phyloP scores from a whole-genome alignment of 2,888 invertebrate species.

The Drosophila incognita region DNA sequence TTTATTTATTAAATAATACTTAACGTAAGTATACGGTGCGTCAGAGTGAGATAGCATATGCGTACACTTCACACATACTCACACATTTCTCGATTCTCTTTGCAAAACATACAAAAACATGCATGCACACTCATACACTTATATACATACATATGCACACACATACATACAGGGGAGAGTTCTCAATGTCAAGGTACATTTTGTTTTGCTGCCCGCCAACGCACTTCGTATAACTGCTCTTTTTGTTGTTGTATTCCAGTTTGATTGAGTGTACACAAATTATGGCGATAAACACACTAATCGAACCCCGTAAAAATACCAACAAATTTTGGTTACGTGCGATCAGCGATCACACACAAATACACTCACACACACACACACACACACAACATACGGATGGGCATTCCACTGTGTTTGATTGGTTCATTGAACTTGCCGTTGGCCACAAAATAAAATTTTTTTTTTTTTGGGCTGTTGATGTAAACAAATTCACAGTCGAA shows the following conservation, averaged over 20 bases:
- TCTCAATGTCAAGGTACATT: constrained; percentile 76
- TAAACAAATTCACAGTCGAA: constrained; percentile 57
- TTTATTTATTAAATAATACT: constrained; percentile 61
- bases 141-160: not conserved
- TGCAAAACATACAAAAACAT: constrained; percentile 41
- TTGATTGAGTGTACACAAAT: constrained; percentile 42
- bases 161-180: constrained; percentile 14
- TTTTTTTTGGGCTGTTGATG: constrained; percentile 28
- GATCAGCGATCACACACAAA: constrained; percentile 25
- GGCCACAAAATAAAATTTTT: constrained; percentile 48
- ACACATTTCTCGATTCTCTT: constrained; percentile 29
- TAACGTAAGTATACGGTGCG: constrained; percentile 34
- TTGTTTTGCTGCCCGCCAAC: constrained; percentile 42
- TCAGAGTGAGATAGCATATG: constrained; percentile 38
- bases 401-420: constrained; percentile 57
- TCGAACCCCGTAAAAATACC: constrained; percentile 50
- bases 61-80: constrained; percentile 26
- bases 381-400: constrained; percentile 26
- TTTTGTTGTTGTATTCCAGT: constrained; percentile 33
- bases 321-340: constrained; percentile 60
- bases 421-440: constrained; percentile 70
- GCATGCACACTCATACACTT: constrained; percentile 13
- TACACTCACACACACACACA: constrained; percentile 18
- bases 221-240: constrained; percentile 13
- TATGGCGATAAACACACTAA: constrained; percentile 45